Percentiles rank a stretch among this genome's conserved stretches.
Conservation (phyloP, 23 tunicate species). For the Styela clava region DNA sequence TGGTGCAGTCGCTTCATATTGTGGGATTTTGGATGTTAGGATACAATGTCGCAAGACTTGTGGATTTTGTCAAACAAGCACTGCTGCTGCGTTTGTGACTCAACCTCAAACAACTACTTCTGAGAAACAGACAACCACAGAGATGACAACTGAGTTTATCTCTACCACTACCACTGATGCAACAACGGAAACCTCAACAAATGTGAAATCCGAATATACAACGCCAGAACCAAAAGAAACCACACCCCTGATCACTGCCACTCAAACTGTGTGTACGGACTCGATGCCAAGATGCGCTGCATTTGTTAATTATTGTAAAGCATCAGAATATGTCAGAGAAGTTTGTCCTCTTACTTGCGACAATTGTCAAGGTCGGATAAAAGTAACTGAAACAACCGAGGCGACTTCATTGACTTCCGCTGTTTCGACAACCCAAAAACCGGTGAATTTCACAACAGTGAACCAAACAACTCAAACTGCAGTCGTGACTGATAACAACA, state of each 20-base stretch:
- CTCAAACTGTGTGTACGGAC: not conserved
- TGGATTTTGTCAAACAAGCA: not conserved
- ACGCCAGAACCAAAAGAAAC: not conserved
- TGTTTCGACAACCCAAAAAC: no score
- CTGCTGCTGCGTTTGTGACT: not conserved
- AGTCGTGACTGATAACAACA: no score
- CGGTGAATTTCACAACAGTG: no score
- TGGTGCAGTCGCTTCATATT: not conserved
- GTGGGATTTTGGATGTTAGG: not conserved
- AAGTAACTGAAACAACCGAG: not conserved
- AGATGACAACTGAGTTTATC: not conserved
- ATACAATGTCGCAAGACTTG: not conserved
- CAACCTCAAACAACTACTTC: not conserved
- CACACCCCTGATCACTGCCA: not conserved
- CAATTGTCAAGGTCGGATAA: not conserved
- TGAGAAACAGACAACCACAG: not conserved
- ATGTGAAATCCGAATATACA: not conserved
- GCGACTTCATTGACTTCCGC: no score
- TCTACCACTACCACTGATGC: not conserved
- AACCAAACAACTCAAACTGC: no score
- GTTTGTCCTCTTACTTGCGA: not conserved
- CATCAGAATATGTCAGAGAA: not conserved
- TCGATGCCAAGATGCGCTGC: not conserved
- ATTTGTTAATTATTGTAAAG: not conserved
- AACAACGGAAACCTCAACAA: not conserved